Evolutionary conservation across 2,113 vertebrate genomes (phyloP).

Genomic region (Hippocampus barbouri): DNA sequence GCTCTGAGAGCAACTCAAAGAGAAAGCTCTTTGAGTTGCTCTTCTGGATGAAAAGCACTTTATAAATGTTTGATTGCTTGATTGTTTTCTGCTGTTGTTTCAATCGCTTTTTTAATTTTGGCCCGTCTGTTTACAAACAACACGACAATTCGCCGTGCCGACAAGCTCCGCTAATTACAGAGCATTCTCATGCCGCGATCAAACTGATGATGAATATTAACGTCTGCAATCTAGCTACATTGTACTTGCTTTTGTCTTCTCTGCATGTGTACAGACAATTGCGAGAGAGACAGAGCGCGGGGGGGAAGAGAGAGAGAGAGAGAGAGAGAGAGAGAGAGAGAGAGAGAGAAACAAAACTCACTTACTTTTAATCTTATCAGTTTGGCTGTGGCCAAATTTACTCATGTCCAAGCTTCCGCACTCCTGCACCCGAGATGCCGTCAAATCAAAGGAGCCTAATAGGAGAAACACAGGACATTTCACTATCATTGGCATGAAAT

Average conservation of each 20-base stretch:
- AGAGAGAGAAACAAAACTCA: background rate
- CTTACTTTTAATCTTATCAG: slow-evolving; percentile 67
- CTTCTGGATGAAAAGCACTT: too few species aligned
- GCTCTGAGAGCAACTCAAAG: too few species aligned
- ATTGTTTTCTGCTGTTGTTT: too few species aligned
- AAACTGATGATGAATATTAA: background rate
- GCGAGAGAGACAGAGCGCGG: too few species aligned
- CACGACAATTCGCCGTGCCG: background rate
- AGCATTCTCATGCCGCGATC: slow-evolving; percentile 6
- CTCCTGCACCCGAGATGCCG: slow-evolving; percentile 60
- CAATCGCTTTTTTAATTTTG: too few species aligned
- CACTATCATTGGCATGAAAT: background rate
- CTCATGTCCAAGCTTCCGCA: slow-evolving; percentile 59
- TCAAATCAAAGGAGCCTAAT: slow-evolving; percentile 65
- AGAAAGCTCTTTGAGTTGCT: too few species aligned
- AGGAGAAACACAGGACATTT: slow-evolving; percentile 1
- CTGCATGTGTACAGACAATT: background rate
- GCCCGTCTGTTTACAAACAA: background rate
- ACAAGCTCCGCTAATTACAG: background rate
- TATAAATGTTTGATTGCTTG: too few species aligned
- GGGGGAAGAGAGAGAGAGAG: too few species aligned
- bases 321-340: background rate
- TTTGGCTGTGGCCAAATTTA: slow-evolving; percentile 62
- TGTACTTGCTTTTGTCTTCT: background rate
- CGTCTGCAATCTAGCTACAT: slow-evolving; percentile 5